These are phyloP conservation scores for zebrafish (Danio rerio) DNA, from an alignment of 2,113 vertebrate genomes.

Conservation along the genomic window GRCz12tu NC_133188.1:44067501-44068000, in stretches of 20 bases:
- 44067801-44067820: slow-evolving; percentile 12
- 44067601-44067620: no score
- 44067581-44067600: no score
- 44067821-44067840: slow-evolving; percentile 17
- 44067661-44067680: no score
- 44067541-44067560: no score
- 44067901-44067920: slow-evolving; percentile 56
- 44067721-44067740: neutral
- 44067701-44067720: slow-evolving; percentile 3
- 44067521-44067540: no score
- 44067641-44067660: no score
- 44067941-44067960: slow-evolving; percentile 65
- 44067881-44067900: slow-evolving; percentile 42
- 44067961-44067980: slow-evolving; percentile 59
- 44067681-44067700: no score
- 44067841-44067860: slow-evolving; percentile 52
- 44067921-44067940: slow-evolving; percentile 65
- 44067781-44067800: slow-evolving; percentile 12
- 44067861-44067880: slow-evolving; percentile 36
- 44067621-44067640: no score
- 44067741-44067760: neutral
- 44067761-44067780: neutral
- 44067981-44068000: slow-evolving; percentile 68
- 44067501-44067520: no score
- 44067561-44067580: no score